Conservation (phyloP, 1,140 invertebrate genomes). For the Holcopasites calliopsidis region DNA sequence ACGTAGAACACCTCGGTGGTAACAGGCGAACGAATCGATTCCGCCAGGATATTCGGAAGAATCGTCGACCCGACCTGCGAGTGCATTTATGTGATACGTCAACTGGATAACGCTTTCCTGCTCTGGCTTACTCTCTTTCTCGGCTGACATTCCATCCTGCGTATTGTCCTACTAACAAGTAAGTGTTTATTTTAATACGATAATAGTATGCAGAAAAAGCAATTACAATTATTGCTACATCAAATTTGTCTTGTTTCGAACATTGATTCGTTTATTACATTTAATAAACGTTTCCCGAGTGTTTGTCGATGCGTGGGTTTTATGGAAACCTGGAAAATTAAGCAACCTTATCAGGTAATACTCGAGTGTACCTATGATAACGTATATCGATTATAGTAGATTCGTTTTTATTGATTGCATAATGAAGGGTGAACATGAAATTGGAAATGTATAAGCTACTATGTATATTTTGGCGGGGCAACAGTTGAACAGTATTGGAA, state of each 20-base stretch:
- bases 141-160: background rate
- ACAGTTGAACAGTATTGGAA: background rate
- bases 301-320: background rate
- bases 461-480: background rate
- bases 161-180: background rate
- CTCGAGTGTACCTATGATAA: no score
- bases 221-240: no score
- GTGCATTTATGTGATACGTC: background rate
- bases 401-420: background rate
- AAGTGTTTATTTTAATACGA: background rate
- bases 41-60: conserved; percentile 8
- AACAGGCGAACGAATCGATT: conserved; percentile 17
- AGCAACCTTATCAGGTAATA: no score
- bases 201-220: no score
- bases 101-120: conserved; percentile 4
- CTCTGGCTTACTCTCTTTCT: background rate
- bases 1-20: background rate
- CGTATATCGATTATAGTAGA: no score
- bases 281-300: no score
- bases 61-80: background rate
- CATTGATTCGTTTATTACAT: no score
- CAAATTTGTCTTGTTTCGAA: background rate
- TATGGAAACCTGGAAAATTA: no score
- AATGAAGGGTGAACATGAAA: background rate
- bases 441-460: background rate